Evolutionary conservation across 2,888 invertebrate species (phyloP).

Genomic region (Leptopilina myrica): DNA sequence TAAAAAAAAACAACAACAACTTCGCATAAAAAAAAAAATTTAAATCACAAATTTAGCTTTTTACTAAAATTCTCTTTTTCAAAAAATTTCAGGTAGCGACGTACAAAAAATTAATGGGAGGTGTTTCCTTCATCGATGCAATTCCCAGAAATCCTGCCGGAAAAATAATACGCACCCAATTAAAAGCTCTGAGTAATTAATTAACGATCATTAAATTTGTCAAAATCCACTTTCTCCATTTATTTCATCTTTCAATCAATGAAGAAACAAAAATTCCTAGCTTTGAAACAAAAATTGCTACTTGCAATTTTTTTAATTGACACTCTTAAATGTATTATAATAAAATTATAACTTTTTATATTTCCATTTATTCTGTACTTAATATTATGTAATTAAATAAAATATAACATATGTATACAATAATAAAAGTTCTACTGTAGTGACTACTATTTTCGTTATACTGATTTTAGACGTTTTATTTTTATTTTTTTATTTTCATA

Average conservation of each 20-base stretch:
- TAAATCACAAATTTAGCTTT: not conserved
- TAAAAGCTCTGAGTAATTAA: conserved; percentile 51
- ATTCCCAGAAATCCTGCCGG: conserved; percentile 88
- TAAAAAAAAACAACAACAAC: no score
- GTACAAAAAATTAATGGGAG: conserved; percentile 86
- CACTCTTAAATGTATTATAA: conserved; percentile 8
- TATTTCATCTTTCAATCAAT: not conserved
- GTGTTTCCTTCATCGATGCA: conserved; percentile 82
- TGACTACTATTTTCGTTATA: no score
- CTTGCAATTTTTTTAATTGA: not conserved
- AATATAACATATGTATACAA: no score
- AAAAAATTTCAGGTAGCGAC: conserved; percentile 78
- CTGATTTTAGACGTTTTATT: no score
- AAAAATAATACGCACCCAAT: conserved; percentile 85
- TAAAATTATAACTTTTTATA: conserved; percentile 27
- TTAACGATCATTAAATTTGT: conserved; percentile 20
- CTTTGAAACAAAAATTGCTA: not conserved
- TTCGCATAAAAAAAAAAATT: not conserved
- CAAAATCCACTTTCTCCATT: not conserved
- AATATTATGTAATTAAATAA: not conserved
- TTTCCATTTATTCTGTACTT: conserved; percentile 20
- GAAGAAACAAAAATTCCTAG: not conserved
- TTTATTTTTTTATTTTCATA: no score
- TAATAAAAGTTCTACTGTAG: no score
- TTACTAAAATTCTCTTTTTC: not conserved